Conservation (phyloP, 1,140 invertebrate species). For the Caenorhabditis latens region DNA sequence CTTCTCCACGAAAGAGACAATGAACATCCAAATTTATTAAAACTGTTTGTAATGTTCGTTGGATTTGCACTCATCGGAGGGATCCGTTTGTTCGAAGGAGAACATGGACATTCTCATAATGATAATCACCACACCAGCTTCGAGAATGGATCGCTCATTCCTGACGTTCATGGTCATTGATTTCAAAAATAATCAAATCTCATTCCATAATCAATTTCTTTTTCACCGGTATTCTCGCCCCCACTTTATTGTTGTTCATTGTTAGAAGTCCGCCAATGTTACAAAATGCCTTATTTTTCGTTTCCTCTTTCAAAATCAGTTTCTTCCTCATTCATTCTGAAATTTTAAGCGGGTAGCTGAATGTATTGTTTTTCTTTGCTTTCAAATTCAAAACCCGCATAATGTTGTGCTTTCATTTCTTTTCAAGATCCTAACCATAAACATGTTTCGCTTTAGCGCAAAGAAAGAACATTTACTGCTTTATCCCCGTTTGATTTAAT, state of each 20-base stretch:
- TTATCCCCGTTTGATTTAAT: neutral
- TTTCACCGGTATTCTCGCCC: neutral
- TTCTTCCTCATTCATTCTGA: neutral
- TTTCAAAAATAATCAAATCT: neutral
- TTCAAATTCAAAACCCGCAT: neutral
- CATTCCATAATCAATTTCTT: slow-evolving; percentile 3
- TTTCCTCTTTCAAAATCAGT: too few species aligned
- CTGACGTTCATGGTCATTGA: slow-evolving; percentile 2
- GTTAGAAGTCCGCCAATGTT: too few species aligned
- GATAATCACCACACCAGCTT: neutral
- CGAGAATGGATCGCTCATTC: neutral
- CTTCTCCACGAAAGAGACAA: slow-evolving; percentile 77
- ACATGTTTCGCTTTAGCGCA: neutral
- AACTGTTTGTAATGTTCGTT: slow-evolving; percentile 71
- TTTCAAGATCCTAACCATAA: neutral
- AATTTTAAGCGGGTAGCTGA: neutral
- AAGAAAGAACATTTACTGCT: neutral
- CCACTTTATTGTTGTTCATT: too few species aligned
- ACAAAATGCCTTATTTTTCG: too few species aligned
- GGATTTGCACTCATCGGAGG: slow-evolving; percentile 71
- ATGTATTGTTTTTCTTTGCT: neutral
- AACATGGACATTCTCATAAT: slow-evolving; percentile 67
- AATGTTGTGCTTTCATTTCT: slow-evolving; percentile 8
- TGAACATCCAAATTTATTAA: slow-evolving; percentile 74
- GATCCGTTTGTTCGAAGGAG: slow-evolving; percentile 58